Evolutionary conservation across 2,113 vertebrate genomes (phyloP).

Genomic region (Strigops habroptila): DNA sequence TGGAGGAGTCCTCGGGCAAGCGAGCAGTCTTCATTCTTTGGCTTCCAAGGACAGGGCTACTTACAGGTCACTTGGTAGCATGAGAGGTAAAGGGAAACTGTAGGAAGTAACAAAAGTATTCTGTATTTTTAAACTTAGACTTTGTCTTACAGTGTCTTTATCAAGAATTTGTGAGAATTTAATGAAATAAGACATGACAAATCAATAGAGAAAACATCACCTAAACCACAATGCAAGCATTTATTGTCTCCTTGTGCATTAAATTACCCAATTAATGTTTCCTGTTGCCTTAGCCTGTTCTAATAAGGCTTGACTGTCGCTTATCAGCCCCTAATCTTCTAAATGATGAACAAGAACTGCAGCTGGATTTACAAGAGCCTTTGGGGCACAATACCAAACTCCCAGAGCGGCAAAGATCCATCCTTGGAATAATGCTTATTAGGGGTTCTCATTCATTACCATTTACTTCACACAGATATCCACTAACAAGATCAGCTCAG

Average conservation of each 20-base stretch:
- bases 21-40: background rate
- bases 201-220: slow-evolving; percentile 26
- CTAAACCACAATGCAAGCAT: slow-evolving; percentile 32
- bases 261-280: slow-evolving; percentile 66
- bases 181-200: background rate
- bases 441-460: slow-evolving; percentile 32
- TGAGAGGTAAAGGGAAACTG: background rate
- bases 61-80: background rate
- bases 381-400: slow-evolving; percentile 63
- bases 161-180: background rate
- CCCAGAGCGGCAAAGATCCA: slow-evolving; percentile 13
- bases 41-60: background rate
- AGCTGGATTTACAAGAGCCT: slow-evolving; percentile 64
- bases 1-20: background rate
- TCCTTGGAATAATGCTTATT: slow-evolving; percentile 49
- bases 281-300: slow-evolving; percentile 46
- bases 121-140: background rate
- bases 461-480: slow-evolving; percentile 14
- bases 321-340: slow-evolving; percentile 66
- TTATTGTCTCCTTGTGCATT: slow-evolving; percentile 47
- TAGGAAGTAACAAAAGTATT: background rate
- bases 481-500: background rate
- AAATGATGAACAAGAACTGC: slow-evolving; percentile 52
- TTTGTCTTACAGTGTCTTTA: background rate
- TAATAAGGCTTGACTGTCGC: slow-evolving; percentile 60